Conservation (phyloP, 35 echinoderm and acorn worm genomes). For the Heliocidaris tuberculata region DNA sequence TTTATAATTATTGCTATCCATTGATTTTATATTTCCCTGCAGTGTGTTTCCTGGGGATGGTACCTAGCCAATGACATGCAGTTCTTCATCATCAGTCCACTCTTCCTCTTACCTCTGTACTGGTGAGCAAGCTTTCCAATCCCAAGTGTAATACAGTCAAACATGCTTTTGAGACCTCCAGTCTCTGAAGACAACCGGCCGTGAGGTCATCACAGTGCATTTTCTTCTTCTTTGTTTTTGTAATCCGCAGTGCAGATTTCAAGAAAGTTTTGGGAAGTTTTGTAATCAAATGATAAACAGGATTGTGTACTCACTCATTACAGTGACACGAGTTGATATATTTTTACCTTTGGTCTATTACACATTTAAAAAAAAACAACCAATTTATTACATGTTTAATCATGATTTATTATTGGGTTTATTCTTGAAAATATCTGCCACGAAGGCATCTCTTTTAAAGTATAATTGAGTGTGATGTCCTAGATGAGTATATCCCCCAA, state of each 20-base stretch:
- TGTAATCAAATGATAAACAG: too few species aligned
- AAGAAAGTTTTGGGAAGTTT: too few species aligned
- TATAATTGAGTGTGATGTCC: too few species aligned
- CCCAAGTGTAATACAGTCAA: background rate
- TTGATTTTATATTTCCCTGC: background rate
- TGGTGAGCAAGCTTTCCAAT: constrained; percentile 57
- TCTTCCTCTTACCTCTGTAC: constrained; percentile 62
- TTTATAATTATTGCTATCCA: background rate
- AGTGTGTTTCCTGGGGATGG: constrained; percentile 83
- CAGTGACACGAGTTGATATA: too few species aligned
- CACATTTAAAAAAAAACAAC: too few species aligned
- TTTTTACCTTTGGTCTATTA: too few species aligned
- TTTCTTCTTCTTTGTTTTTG: background rate
- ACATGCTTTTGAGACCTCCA: background rate
- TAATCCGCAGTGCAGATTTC: too few species aligned
- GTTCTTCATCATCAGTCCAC: constrained; percentile 79
- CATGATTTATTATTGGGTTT: background rate
- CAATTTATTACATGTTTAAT: too few species aligned
- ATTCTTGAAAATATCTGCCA: too few species aligned
- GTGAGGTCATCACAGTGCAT: background rate
- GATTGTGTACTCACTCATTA: too few species aligned
- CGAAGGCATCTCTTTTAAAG: too few species aligned
- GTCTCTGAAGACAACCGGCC: background rate
- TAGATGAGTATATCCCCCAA: too few species aligned
- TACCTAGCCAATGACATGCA: constrained; percentile 93